phyloP scores from a whole-genome alignment of 2,888 invertebrate genomes.

The Apotomis betuletana region DNA sequence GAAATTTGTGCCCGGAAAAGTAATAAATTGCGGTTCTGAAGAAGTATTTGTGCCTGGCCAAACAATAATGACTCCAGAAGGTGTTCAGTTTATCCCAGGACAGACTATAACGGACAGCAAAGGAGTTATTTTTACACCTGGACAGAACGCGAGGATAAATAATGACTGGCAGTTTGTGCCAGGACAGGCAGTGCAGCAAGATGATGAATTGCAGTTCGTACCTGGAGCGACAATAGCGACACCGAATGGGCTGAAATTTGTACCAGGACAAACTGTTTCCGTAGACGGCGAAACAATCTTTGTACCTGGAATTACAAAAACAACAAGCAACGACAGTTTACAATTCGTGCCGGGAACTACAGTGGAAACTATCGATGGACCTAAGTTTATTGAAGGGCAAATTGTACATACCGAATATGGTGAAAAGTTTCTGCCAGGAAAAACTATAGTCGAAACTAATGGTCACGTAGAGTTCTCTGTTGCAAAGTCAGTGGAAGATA shows the following conservation, averaged over 20 bases:
- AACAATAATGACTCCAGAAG: conserved; percentile 83
- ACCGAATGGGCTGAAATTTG: conserved; percentile 85
- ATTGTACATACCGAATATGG: conserved; percentile 84
- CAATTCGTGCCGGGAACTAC: conserved; percentile 85
- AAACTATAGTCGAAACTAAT: conserved; percentile 75
- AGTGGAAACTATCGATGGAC: conserved; percentile 85
- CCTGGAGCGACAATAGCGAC: conserved; percentile 86
- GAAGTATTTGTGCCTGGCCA: conserved; percentile 85
- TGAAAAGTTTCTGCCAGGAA: conserved; percentile 86
- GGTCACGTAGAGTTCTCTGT: conserved; percentile 84
- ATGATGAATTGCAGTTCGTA: conserved; percentile 82
- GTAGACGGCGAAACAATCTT: conserved; percentile 81
- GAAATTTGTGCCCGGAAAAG: conserved; percentile 85
- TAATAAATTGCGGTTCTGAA: conserved; percentile 74
- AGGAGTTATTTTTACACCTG: conserved; percentile 84
- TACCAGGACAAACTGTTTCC: conserved; percentile 85
- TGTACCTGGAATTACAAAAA: conserved; percentile 84
- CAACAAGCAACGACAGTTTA: conserved; percentile 67
- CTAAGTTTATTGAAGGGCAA: conserved; percentile 87
- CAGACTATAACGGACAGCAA: conserved; percentile 82
- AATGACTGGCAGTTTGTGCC: conserved; percentile 86
- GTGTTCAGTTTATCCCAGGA: conserved; percentile 86
- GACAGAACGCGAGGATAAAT: conserved; percentile 82
- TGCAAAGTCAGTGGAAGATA: conserved; percentile 83
- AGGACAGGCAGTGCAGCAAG: conserved; percentile 84